Base-by-base conservation (phyloP, 2,888 invertebrate species). In the Thysanoteuthis rhombus region DNA sequence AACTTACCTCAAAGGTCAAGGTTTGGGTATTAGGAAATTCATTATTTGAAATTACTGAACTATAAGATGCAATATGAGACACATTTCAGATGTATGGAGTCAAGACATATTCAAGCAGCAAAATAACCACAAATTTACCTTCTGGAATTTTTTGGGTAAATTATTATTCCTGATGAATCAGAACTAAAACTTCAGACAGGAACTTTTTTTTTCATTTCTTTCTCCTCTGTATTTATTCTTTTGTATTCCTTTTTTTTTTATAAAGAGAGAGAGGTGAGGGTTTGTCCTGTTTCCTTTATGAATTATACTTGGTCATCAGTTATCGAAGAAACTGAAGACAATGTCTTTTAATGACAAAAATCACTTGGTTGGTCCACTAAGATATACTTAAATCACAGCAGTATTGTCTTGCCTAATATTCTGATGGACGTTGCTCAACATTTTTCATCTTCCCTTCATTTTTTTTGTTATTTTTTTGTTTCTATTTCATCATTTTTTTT, bases 301-400 rank as follows among this genome's bases (percentile, higher is more conserved):
- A 75, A n/a, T 75, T 75, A 75, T 75, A 75, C n/a, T 75, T 75
- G n/a, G 36, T 75, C n/a, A 75, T 75, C 36, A 36, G 75, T 36
- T n/a, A 75, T 75, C 75, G 12, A 36, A 75, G 75, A 75, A 75
- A 75, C 75, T n/a, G 75, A 75, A 75, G 75, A 75, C 75, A 75
- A 75, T 75, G 75, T 75, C 75, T 36, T 75, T n/a, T 75, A 75
- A 75, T 75, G 75, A 75, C 75, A 75, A 75, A 75, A 75, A 75
- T 75, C 75, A 75, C n/a, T 75, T 75, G 75, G 75, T 75, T 75
- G n/a, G 75, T n/a, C 75, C 75, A 75, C 75, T 75, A 75, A 75
- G n/a, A n/a, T 75, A 75, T 75, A 75, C 75, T 75, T 75, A 75
- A 75, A 75, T 75, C 75, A 75, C 75, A 16, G 75, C n/a, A n/a